These are phyloP conservation scores for Aethina tumida DNA, from an alignment of 1,140 invertebrate genomes.

Conservation along the genomic window DNA sequence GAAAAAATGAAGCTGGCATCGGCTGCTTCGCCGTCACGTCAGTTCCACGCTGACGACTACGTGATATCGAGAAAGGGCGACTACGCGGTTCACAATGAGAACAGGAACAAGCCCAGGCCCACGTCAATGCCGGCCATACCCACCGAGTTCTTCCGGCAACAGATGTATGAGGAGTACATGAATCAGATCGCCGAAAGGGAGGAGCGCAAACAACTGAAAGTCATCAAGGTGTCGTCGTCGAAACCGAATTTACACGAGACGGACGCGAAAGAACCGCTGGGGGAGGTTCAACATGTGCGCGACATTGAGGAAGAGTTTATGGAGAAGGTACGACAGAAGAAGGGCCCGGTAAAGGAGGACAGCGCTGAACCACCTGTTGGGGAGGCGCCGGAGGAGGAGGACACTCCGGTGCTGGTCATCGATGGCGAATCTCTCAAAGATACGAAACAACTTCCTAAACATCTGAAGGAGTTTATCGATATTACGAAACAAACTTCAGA, in stretches of 20 bases:
- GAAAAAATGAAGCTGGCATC: constrained; percentile 38
- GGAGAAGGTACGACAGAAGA: constrained; percentile 48
- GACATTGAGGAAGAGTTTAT: constrained; percentile 65
- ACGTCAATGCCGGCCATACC: constrained; percentile 33
- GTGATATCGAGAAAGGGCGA: constrained; percentile 30
- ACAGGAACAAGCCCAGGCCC: constrained; percentile 11
- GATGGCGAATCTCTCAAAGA: constrained; percentile 50
- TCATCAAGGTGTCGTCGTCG: constrained; percentile 55
- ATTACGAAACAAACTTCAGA: constrained; percentile 38
- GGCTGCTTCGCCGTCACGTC: constrained; percentile 19
- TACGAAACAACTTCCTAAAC: constrained; percentile 54
- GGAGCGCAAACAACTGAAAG: constrained; percentile 63
- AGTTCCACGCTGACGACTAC: constrained; percentile 26
- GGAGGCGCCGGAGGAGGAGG: constrained; percentile 22
- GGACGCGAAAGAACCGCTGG: constrained; percentile 18
- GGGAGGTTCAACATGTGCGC: constrained; percentile 39
- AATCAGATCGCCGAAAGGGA: constrained; percentile 66
- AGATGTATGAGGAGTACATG: constrained; percentile 77
- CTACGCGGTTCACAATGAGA: constrained; percentile 17
- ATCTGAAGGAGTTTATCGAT: constrained; percentile 61
- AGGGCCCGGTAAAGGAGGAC: constrained; percentile 31
- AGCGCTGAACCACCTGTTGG: constrained; percentile 36
- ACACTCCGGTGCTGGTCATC: constrained; percentile 44
- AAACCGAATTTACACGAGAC: constrained; percentile 9
- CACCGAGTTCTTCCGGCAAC: constrained; percentile 56